A percentile compares a stretch with the other conserved stretches of the same genome.
Conservation (phyloP, 2,113 vertebrate genomes). For the Glareola pratincola region DNA sequence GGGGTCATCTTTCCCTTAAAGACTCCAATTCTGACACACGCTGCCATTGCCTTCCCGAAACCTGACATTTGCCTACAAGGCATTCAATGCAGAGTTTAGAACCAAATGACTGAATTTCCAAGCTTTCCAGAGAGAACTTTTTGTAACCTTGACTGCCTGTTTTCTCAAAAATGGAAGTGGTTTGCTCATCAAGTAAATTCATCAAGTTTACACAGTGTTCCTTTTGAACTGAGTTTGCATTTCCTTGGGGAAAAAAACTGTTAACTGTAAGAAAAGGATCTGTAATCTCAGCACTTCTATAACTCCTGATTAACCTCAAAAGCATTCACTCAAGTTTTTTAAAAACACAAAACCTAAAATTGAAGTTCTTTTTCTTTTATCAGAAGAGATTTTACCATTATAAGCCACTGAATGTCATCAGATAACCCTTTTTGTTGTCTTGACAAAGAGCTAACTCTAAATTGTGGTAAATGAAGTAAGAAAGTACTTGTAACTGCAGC, state of each 20-base stretch:
- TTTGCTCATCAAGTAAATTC: constrained; percentile 52
- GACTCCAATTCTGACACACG: neutral
- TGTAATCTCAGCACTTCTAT: constrained; percentile 15
- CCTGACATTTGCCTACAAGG: neutral
- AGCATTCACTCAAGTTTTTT: neutral
- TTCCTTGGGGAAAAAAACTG: neutral
- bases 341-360: neutral
- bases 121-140: neutral
- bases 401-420: constrained; percentile 9
- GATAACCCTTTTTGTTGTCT: neutral
- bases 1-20: neutral
- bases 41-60: neutral
- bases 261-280: neutral
- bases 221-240: constrained; percentile 13
- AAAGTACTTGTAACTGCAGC: neutral
- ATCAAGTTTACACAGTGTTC: neutral
- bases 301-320: constrained; percentile 42
- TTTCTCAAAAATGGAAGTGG: neutral
- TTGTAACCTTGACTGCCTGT: neutral
- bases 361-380: neutral
- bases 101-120: neutral
- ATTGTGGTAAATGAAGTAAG: neutral
- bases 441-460: constrained; percentile 14
- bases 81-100: neutral
- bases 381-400: neutral